phyloP scores from a whole-genome alignment of 2,888 invertebrate species.

The Pseudolycoriella hygida region DNA sequence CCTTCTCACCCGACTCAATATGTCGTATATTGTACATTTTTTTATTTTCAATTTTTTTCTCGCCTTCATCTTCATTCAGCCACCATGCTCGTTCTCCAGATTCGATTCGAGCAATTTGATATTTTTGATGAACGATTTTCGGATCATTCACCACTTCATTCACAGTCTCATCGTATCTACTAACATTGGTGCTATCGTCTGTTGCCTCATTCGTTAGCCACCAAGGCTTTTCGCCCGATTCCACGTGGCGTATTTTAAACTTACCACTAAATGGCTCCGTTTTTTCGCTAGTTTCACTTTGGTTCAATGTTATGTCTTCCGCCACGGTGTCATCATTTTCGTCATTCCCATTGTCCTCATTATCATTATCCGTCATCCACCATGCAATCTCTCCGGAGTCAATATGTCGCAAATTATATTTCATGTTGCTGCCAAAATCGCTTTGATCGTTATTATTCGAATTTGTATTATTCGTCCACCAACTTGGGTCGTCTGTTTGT shows the following conservation, averaged over 20 bases:
- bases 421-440: constrained; percentile 17
- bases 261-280: constrained; percentile 11
- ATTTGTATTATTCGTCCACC: constrained; percentile 1
- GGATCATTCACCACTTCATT: not conserved
- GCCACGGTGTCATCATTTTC: constrained; percentile 12
- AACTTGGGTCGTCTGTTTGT: constrained; percentile 4
- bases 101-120: constrained; percentile 35
- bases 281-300: constrained; percentile 8
- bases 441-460: not conserved
- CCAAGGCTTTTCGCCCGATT: constrained; percentile 32
- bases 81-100: constrained; percentile 56
- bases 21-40: constrained; percentile 33
- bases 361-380: constrained; percentile 25
- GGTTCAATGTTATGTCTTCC: constrained; percentile 22
- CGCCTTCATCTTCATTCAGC: constrained; percentile 22
- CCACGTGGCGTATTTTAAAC: constrained; percentile 28
- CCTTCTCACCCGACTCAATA: constrained; percentile 48
- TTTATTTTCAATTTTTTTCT: too few species aligned
- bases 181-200: not conserved
- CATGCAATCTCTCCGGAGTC: constrained; percentile 49
- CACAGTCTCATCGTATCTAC: not conserved
- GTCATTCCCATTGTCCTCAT: too few species aligned
- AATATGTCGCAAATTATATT: constrained; percentile 22
- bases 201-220: constrained; percentile 23
- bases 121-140: constrained; percentile 1